phyloP scores from a whole-genome alignment of 2,797 vertebrate species.

The Xenops minutus region DNA sequence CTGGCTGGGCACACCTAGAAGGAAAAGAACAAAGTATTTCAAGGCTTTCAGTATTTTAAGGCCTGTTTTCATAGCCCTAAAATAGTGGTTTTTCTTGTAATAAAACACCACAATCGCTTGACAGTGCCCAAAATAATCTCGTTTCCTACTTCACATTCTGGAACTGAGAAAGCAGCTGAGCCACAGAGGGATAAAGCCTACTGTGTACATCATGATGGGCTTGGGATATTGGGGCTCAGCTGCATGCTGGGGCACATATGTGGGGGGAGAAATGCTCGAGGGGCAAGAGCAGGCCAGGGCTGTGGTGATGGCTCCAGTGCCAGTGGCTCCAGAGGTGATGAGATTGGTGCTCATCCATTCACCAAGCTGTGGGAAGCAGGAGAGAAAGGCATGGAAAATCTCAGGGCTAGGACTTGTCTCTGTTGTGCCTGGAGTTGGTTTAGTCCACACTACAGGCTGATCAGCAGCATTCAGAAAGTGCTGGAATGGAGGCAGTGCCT shows the following conservation, averaged over 20 bases:
- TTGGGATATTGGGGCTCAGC: background rate
- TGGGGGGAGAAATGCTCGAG: background rate
- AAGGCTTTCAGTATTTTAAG: background rate
- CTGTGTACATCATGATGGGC: accelerated
- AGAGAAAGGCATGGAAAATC: accelerated
- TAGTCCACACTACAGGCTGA: accelerated
- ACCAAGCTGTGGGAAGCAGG: accelerated
- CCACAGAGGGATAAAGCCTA: background rate
- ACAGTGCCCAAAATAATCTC: background rate
- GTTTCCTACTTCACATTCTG: background rate
- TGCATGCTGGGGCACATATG: accelerated
- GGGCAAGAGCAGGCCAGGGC: background rate
- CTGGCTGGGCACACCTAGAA: background rate
- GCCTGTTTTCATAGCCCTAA: background rate
- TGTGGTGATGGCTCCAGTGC: accelerated
- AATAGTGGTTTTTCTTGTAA: background rate
- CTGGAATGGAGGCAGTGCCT: accelerated
- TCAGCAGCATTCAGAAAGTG: accelerated
- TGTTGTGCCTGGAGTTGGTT: accelerated
- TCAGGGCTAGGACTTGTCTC: background rate
- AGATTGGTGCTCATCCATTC: accelerated
- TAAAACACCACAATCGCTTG: background rate
- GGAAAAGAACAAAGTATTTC: background rate
- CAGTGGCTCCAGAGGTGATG: background rate
- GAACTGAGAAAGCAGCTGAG: background rate